Percentiles rank a stretch among this genome's conserved stretches.
Evolutionary conservation across 2,797 vertebrate genomes (phyloP).

Genomic region (Sebastes hubbsi): DNA sequence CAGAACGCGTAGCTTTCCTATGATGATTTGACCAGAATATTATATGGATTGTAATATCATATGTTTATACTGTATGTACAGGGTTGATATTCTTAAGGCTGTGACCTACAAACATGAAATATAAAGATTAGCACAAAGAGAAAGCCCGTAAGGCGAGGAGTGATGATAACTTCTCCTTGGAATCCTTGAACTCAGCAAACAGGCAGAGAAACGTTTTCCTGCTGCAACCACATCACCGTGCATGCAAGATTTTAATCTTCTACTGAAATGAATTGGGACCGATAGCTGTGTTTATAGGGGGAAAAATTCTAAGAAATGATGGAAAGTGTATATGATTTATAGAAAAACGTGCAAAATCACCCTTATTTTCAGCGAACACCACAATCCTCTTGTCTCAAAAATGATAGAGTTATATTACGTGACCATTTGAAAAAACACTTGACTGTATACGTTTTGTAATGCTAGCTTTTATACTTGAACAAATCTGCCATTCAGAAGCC

Average conservation of each 20-base stretch:
- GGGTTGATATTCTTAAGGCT: background rate
- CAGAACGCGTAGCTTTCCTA: background rate
- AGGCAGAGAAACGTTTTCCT: background rate
- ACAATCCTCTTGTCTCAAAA: background rate
- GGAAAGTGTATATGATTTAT: background rate
- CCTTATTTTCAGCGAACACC: background rate
- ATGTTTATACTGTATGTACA: background rate
- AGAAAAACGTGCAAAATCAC: background rate
- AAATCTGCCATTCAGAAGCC: background rate
- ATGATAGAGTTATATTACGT: background rate
- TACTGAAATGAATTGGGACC: background rate
- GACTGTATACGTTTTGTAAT: background rate
- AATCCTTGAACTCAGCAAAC: background rate
- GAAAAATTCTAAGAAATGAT: background rate
- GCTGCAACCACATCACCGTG: background rate
- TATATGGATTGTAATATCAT: background rate
- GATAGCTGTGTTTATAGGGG: background rate
- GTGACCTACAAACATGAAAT: slow-evolving; percentile 2
- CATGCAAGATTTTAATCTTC: background rate
- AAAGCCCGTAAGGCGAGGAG: background rate
- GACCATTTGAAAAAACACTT: background rate
- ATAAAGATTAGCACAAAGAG: background rate
- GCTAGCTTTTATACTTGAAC: background rate
- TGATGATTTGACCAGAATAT: slow-evolving; percentile 8
- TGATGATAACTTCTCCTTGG: background rate